Conservation (phyloP, 1,140 invertebrate genomes). For the Ips typographus region DNA sequence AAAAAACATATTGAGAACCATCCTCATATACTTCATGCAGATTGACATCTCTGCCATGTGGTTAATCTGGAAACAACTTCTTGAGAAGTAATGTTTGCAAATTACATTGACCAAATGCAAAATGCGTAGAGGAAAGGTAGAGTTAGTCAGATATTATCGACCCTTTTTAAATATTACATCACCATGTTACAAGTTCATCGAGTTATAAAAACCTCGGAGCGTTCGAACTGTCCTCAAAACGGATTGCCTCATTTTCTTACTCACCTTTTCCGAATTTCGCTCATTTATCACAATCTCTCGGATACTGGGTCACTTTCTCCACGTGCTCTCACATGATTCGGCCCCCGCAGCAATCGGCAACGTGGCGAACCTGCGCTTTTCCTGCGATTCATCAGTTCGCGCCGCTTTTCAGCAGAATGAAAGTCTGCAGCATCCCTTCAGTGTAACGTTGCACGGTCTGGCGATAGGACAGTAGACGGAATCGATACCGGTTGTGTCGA, state of each 20-base stretch:
- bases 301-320: constrained; percentile 25
- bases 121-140: too few species aligned
- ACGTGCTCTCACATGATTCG: constrained; percentile 27
- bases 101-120: too few species aligned
- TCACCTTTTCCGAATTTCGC: constrained; percentile 1
- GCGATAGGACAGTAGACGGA: constrained; percentile 16
- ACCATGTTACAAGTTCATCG: not conserved
- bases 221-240: not conserved
- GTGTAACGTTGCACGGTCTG: constrained; percentile 14
- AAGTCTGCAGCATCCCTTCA: constrained; percentile 22
- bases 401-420: constrained; percentile 31
- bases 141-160: not conserved
- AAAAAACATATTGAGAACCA: too few species aligned
- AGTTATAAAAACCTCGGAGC: not conserved
- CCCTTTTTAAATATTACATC: not conserved
- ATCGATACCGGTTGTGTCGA: constrained; percentile 13
- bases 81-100: too few species aligned
- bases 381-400: constrained; percentile 17
- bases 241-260: constrained; percentile 1
- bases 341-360: constrained; percentile 20
- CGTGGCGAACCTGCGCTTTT: constrained; percentile 21
- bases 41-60: too few species aligned
- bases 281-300: not conserved
- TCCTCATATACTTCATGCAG: too few species aligned
- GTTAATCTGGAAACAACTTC: too few species aligned